Conservation (phyloP, 1,140 invertebrate species). For the Heliconius hermathena region DNA sequence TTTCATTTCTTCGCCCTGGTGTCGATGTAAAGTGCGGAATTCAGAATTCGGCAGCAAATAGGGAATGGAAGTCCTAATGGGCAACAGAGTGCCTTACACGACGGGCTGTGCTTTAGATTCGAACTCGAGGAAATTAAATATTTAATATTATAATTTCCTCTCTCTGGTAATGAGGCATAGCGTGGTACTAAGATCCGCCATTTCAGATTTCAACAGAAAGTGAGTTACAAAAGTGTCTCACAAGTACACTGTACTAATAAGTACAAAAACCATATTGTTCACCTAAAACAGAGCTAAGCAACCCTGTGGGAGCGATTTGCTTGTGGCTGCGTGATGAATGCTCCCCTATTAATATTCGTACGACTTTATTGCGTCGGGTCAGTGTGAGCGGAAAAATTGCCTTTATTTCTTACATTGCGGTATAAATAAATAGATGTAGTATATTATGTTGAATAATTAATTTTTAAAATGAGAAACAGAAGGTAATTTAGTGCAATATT, state of each 20-base stretch:
- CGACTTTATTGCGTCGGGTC: slow-evolving; percentile 48
- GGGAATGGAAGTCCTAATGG: no score
- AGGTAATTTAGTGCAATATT: no score
- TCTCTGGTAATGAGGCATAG: no score
- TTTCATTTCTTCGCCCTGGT: background rate
- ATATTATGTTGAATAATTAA: no score
- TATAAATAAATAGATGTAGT: background rate
- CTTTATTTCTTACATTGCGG: background rate
- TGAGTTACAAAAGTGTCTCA: no score
- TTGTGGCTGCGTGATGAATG: slow-evolving; percentile 57
- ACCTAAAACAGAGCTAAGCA: background rate
- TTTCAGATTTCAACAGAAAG: no score
- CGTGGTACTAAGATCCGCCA: no score
- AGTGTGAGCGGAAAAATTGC: slow-evolving; percentile 15
- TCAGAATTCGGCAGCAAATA: no score
- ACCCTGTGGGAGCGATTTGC: slow-evolving; percentile 48
- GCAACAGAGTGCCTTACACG: no score
- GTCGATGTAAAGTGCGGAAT: no score
- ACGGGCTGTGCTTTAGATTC: no score
- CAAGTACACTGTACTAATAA: background rate
- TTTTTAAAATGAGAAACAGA: no score
- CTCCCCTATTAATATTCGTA: slow-evolving; percentile 54
- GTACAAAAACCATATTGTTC: background rate
- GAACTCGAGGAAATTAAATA: background rate
- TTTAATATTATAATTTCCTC: background rate